Base-by-base conservation (phyloP, 1,140 invertebrate genomes). In the Heliconius hewitsoni region DNA sequence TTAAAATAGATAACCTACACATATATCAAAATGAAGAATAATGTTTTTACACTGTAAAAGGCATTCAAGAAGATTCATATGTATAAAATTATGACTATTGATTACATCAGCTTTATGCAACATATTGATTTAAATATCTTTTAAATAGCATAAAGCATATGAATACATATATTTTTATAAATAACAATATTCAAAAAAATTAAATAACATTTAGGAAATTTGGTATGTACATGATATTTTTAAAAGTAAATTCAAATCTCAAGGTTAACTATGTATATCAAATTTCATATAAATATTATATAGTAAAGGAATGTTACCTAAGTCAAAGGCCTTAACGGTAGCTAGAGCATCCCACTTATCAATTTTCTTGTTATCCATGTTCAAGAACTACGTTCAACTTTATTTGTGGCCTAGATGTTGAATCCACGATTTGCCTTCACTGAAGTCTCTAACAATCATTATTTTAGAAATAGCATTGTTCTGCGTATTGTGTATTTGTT, bases 311-410 rank as follows among this genome's bases (percentile, higher is more conserved):
- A 39, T 5, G 71, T 85, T 87, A 92, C 91, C 91, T 85, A 91
- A 87, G 83, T 93, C 92, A 81, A 94, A 94, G 23, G 91, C 86
- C 86, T 93, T 93, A 4, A 94, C 84, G 8, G 92, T 94, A 23
- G 90, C 87, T n/a, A 94, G 82, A 77, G 89, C 87, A 71, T 93
- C 88, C 92, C 92, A 93, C 76, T 90, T 91, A 77, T 91, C 85
- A 52, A 89, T 84, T 70, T 88, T 89, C 57, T 83, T 86, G 72
- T 82, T 88, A 75, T 86, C 84, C 90, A 90, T 92, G 78, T 46
- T 50, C 73, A 75, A 57, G 57, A 76, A 74, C 27, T 78, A 70
- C 23, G 60, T 66, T 27, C 78, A 55, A 34, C 16, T 79, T 74
- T 78, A 46, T 52, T 79, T 86, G 76, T 87, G 83, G 83, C 60